Evolutionary conservation across 2,888 invertebrate species (phyloP), one percentile per base, ranked within the genome.

Genomic region (Harmothoe impar): DNA sequence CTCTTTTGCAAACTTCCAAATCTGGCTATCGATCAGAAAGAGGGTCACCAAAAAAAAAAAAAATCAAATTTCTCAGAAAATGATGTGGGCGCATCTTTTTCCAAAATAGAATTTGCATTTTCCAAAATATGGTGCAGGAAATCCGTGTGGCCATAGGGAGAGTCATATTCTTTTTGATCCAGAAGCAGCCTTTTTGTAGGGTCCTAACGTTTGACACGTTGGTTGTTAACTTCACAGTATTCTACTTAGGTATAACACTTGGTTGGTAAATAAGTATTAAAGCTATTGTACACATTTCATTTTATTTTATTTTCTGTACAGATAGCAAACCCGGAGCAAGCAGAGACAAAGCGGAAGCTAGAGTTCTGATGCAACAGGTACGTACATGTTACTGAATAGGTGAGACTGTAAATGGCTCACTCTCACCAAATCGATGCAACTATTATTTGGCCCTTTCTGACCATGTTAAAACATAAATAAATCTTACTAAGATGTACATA

Each of bases 281-380:
- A 17, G n/a, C 72, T n/a, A n/a, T 29, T 23, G 3, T 43, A 20
- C 7, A 17, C 20, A 43, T 81, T 33, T 43, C 33, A 17, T 43
- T 81, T 43, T 23, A 25, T 43, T 43, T 43, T 10, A 43, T 43
- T 43, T 43, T 43, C n/a, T 43, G 43, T 7, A 43, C 43, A 81
- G 81, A 35, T 43, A 12, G 43, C n/a, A 0, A 81, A 35, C 23
- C 23, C 10, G 17, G 81, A 17, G 0, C 81, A 33, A 23, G 81
- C 33, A 23, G 81, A 81, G 25, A 81, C 23, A 35, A 81, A 81
- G 43, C 35, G 81, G n/a, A 81, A 81, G 33, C 20, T 81, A n/a
- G 81, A 81, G n/a, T 81, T 81, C 43, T 35, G 43, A 43, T 43
- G 43, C 3, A 10, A 43, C 3, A 7, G 43, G 43, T 43, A 43